Evolutionary conservation across 2,113 vertebrate species (phyloP), one percentile per base, ranked within the genome.

Genomic region (Tachuris rubrigastra): DNA sequence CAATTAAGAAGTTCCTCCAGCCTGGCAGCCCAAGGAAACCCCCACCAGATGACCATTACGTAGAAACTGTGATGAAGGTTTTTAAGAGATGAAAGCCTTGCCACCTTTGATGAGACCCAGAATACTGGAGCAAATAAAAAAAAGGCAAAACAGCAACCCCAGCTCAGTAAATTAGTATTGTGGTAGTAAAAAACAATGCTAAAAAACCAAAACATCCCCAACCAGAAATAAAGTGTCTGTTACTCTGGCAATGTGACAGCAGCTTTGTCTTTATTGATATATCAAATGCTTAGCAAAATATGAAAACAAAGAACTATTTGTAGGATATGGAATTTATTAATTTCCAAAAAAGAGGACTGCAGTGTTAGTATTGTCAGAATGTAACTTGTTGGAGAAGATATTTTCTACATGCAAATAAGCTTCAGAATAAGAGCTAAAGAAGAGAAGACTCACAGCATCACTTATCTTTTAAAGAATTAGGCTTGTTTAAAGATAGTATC

Each of bases 11-110:
- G 89, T 99, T 99, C 94, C 95, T 99, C 82, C 97, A 98, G 92
- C 98, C 98, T 6, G 98, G 98, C 58, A 99, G 99, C 93, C 98
- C 98, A 90, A 98, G 98, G 85, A 99, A 99, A 81, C 97, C 95
- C 0, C 98, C 94, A 14, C 97, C 98, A 1, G 99, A 99, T 79
- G 98, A 97, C 7, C 46, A 3, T 4, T 99, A 99, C 4, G 7
- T 98, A 9, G 96, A 98, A 30, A 98, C 92, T 0, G 98, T 98
- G 53, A 55, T 67, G 85, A 95, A 92, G 6, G 33, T 98, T 84
- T 96, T 99, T 14, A 88, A 91, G 5, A 42, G 18, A 37, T 96
- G 58, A 93, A 69, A 62, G 35, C 20, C 18, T 65, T 60, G 12
- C 39, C 21, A 49, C 24, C 14, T 66, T 86, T 44, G 37, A 25